Evolutionary conservation across 2,888 invertebrate genomes (phyloP).

Genomic region (Ennomos erosarius): DNA sequence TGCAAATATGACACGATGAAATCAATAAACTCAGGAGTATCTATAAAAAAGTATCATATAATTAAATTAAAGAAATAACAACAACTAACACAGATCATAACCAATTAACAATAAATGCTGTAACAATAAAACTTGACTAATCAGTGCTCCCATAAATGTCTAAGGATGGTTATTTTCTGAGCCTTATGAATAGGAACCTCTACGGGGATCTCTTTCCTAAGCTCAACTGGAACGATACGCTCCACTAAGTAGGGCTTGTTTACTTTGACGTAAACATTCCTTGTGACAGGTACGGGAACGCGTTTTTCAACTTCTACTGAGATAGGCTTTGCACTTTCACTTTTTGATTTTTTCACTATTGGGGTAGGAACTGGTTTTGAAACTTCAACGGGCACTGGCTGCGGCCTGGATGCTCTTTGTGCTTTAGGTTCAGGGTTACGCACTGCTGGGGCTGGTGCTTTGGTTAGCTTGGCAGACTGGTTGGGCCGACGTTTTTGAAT

Average conservation of each 20-base stretch:
- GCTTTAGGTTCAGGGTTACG: constrained; percentile 16
- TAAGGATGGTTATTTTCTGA: constrained; percentile 55
- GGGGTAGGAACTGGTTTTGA: constrained; percentile 49
- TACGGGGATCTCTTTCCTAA: constrained; percentile 49
- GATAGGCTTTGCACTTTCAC: constrained; percentile 44
- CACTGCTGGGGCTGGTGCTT: constrained; percentile 31
- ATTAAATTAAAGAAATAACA: constrained; percentile 37
- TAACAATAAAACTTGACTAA: constrained; percentile 38
- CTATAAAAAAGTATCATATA: constrained; percentile 26
- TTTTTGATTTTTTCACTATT: constrained; percentile 48
- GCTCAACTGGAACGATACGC: constrained; percentile 47
- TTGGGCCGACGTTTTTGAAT: constrained; percentile 48
- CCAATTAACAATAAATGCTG: constrained; percentile 41
- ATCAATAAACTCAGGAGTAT: constrained; percentile 5
- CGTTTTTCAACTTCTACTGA: constrained; percentile 17
- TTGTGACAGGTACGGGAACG: constrained; percentile 42
- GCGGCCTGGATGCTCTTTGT: constrained; percentile 8
- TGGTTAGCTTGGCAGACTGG: constrained; percentile 47
- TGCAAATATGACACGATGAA: background rate
- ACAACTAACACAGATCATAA: constrained; percentile 37
- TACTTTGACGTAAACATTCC: constrained; percentile 53
- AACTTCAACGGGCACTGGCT: constrained; percentile 50
- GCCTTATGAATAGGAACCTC: constrained; percentile 47
- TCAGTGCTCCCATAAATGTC: constrained; percentile 64
- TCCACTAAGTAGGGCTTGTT: constrained; percentile 55